These are phyloP conservation scores for Oryzias melastigma DNA, from an alignment of 2,113 vertebrate species.

Conservation along the genomic window DNA sequence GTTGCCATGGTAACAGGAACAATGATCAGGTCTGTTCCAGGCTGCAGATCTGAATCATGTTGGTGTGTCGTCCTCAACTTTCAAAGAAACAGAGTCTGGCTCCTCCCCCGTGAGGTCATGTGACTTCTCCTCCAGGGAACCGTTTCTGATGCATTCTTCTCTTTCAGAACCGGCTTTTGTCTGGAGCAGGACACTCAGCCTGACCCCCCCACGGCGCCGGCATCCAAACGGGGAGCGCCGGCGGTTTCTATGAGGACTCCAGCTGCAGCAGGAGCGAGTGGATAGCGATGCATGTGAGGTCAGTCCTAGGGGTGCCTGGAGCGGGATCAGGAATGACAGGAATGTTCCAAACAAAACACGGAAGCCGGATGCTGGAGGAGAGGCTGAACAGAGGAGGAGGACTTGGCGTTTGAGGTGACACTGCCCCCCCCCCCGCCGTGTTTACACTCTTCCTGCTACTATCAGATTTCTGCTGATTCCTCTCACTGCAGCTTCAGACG, in stretches of 20 bases:
- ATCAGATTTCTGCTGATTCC: conserved; percentile 5
- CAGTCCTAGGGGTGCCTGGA: conserved; percentile 12
- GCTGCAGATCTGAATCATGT: not conserved
- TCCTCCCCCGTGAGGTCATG: conserved; percentile 15
- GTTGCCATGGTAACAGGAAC: not conserved
- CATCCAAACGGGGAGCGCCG: not conserved
- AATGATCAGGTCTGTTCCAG: not conserved
- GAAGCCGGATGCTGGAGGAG: conserved; percentile 1
- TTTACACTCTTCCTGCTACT: conserved; percentile 16
- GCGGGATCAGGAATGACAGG: conserved; percentile 46
- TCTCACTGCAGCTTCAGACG: conserved; percentile 7
- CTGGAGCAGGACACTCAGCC: not conserved
- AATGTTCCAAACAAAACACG: conserved; percentile 30
- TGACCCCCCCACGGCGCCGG: not conserved
- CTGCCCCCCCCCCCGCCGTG: conserved; percentile 3
- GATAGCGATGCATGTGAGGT: not conserved
- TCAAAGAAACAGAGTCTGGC: not conserved
- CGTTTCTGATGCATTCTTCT: conserved; percentile 6
- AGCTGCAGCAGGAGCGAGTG: not conserved
- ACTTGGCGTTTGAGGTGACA: conserved; percentile 17
- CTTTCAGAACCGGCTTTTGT: not conserved
- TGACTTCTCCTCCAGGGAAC: conserved; percentile 2
- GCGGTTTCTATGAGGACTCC: not conserved
- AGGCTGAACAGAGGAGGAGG: conserved; percentile 6
- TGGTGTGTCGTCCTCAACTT: not conserved